A percentile compares a stretch with the other conserved stretches of the same genome.
Evolutionary conservation across 2,113 vertebrate species (phyloP).

Genomic region (Leucoraja erinaceus): DNA sequence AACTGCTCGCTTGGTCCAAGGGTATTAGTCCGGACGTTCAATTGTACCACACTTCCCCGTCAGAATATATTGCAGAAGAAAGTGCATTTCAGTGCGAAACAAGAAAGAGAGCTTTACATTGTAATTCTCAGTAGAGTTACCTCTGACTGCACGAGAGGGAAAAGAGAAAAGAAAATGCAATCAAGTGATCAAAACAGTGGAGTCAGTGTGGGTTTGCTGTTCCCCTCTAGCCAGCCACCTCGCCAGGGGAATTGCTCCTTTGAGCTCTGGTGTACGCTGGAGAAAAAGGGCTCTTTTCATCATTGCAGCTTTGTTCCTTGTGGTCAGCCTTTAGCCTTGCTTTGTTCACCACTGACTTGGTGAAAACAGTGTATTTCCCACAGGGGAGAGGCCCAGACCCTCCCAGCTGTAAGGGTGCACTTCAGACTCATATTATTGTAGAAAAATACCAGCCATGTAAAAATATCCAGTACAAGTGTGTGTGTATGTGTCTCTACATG

Average conservation of each 20-base stretch:
- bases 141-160: constrained; percentile 45
- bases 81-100: constrained; percentile 58
- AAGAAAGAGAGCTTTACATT: constrained; percentile 62
- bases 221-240: constrained; percentile 45
- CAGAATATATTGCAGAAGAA: constrained; percentile 39
- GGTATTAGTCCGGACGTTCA: constrained; percentile 70
- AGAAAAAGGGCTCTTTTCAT: constrained; percentile 37
- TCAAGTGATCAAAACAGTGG: constrained; percentile 49
- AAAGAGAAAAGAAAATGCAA: constrained; percentile 48
- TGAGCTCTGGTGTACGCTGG: constrained; percentile 30
- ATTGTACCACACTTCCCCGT: constrained; percentile 54
- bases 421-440: constrained; percentile 31
- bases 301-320: constrained; percentile 36
- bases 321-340: constrained; percentile 36
- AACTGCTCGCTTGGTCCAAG: constrained; percentile 76
- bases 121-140: constrained; percentile 54
- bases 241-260: constrained; percentile 43
- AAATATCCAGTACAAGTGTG: neutral
- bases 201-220: constrained; percentile 42
- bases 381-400: neutral
- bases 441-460: constrained; percentile 6
- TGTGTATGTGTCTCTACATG: neutral
- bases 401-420: neutral
- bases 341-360: constrained; percentile 45
- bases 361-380: constrained; percentile 45